A percentile compares a stretch with the other conserved stretches of the same genome.
Evolutionary conservation across 2,888 invertebrate species (phyloP).

Genomic region (Tethea ocularis): DNA sequence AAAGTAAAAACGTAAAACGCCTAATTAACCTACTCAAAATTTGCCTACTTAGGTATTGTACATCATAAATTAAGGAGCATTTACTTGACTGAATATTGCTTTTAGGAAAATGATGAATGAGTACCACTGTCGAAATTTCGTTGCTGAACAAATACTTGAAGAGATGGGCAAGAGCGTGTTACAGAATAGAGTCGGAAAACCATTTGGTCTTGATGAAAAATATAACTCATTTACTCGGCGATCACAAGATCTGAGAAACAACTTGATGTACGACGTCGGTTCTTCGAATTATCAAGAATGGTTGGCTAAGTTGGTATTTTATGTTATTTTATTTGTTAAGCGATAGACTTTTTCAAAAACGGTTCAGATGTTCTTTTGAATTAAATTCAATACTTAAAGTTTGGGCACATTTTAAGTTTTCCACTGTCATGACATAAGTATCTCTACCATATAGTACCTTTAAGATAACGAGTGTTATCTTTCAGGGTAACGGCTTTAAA

Average conservation of each 20-base stretch:
- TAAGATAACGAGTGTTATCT: constrained; percentile 16
- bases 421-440: too few relatives aligned
- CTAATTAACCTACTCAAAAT: too few relatives aligned
- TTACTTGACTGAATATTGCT: constrained; percentile 7
- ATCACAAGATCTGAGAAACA: constrained; percentile 65
- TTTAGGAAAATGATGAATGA: constrained; percentile 90
- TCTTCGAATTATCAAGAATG: constrained; percentile 89
- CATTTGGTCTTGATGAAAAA: constrained; percentile 34
- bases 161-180: constrained; percentile 81
- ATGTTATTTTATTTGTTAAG: too few relatives aligned
- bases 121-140: constrained; percentile 88
- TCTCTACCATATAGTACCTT: neutral
- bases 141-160: constrained; percentile 88
- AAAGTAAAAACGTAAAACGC: too few relatives aligned
- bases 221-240: constrained; percentile 38
- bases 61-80: too few relatives aligned
- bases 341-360: too few relatives aligned
- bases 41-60: too few relatives aligned
- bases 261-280: constrained; percentile 86
- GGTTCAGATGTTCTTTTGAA: neutral
- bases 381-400: too few relatives aligned
- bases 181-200: constrained; percentile 65
- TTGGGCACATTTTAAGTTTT: too few relatives aligned
- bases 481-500: constrained; percentile 88
- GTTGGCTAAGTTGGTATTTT: constrained; percentile 86